Conservation (phyloP, 2,113 vertebrate species). For the Peromyscus polionotus region DNA sequence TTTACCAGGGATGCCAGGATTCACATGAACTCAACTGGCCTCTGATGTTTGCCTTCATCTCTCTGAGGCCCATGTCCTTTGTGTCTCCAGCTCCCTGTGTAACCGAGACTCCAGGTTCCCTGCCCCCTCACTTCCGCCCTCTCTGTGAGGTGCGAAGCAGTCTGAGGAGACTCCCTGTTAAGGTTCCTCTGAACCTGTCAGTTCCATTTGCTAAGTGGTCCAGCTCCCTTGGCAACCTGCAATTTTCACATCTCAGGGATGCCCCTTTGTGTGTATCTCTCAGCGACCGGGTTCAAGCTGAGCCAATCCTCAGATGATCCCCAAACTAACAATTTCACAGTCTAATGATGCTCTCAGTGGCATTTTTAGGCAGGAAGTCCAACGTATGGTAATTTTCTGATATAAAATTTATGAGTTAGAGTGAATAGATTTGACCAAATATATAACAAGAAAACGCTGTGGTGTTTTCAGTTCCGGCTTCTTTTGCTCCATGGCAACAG, state of each 20-base stretch:
- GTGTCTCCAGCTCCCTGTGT: accelerated
- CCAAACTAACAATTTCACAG: neutral
- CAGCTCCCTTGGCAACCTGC: neutral
- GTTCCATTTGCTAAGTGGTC: neutral
- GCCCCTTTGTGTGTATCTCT: neutral
- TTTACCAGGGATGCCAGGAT: neutral
- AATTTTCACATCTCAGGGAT: neutral
- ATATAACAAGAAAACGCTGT: neutral
- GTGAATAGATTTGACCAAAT: neutral
- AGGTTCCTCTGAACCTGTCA: neutral
- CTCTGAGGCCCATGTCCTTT: neutral
- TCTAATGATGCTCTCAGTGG: neutral
- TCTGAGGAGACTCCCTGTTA: neutral
- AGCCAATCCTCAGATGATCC: neutral
- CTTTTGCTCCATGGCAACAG: neutral
- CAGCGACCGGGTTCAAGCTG: neutral
- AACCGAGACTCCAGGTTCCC: neutral
- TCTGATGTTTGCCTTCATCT: too few species aligned
- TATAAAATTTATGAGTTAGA: neutral
- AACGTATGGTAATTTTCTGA: neutral
- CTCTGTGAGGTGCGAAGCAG: neutral
- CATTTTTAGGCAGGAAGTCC: neutral
- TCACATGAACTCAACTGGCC: neutral
- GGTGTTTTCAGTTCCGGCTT: slow-evolving; percentile 15
- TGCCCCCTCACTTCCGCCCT: neutral